Percentiles rank a stretch among this genome's conserved stretches.
These are phyloP conservation scores for Pristis pectinata DNA, from an alignment of 2,797 vertebrate genomes.

Conservation along the genomic window DNA sequence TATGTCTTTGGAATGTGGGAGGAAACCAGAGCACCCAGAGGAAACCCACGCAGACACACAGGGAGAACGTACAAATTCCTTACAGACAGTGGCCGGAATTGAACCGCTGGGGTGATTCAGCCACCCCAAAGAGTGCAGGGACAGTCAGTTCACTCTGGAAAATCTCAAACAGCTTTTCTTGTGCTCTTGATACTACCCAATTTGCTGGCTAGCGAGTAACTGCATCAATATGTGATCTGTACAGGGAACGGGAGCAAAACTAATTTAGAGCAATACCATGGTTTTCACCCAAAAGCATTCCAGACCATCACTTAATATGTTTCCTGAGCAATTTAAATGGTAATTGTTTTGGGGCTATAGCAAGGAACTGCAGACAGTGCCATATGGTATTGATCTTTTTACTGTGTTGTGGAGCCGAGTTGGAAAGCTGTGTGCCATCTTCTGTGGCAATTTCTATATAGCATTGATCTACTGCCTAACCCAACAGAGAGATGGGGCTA, in stretches of 20 bases:
- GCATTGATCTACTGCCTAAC: conserved; percentile 3
- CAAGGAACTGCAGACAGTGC: background rate
- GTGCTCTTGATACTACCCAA: background rate
- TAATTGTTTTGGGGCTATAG: background rate
- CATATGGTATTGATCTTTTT: background rate
- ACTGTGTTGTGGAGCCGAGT: no score
- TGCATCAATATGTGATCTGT: background rate
- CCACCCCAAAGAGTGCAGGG: no score
- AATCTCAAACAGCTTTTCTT: background rate
- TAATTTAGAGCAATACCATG: background rate
- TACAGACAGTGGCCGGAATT: no score
- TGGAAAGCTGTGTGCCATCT: background rate
- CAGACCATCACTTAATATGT: background rate
- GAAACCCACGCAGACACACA: no score
- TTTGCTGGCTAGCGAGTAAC: background rate
- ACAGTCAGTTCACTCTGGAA: background rate
- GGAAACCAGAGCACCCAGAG: no score
- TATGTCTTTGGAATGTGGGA: no score
- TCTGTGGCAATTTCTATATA: background rate
- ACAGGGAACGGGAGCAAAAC: background rate
- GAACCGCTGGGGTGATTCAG: no score
- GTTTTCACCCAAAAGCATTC: background rate
- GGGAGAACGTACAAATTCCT: no score
- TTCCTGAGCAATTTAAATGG: conserved; percentile 17
- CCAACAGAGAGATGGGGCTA: background rate